These are phyloP conservation scores for Galeopsomyia nigrocyanea DNA, from an alignment of 2,888 invertebrate genomes.

Conservation along the genomic window DNA sequence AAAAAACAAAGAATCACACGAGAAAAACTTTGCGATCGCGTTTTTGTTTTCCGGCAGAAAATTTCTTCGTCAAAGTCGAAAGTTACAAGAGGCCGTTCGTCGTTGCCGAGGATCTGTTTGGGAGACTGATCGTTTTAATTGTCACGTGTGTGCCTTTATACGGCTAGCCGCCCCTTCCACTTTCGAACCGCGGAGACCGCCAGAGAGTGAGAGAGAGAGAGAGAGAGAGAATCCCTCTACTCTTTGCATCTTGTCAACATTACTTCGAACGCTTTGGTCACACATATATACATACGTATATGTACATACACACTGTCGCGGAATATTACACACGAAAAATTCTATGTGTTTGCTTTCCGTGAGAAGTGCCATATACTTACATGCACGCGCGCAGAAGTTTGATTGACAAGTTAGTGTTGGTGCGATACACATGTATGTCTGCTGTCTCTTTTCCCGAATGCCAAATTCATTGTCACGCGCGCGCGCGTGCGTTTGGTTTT, in stretches of 20 bases:
- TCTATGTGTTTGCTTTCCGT: neutral
- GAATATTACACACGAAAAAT: conserved; percentile 38
- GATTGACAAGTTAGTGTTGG: conserved; percentile 12
- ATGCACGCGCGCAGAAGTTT: neutral
- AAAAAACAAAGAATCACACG: too few relatives aligned
- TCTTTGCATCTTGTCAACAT: neutral
- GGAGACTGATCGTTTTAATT: conserved; percentile 66
- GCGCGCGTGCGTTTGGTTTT: too few relatives aligned
- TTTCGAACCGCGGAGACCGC: neutral
- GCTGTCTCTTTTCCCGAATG: conserved; percentile 12
- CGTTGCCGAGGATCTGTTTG: conserved; percentile 53
- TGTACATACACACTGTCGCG: neutral
- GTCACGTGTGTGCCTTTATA: conserved; percentile 65
- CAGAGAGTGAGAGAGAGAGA: too few relatives aligned
- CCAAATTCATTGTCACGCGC: too few relatives aligned
- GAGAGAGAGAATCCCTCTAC: too few relatives aligned
- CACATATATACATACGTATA: too few relatives aligned
- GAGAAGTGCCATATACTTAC: neutral
- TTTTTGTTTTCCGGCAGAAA: too few relatives aligned
- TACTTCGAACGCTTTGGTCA: neutral
- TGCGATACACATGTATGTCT: neutral
- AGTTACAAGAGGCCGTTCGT: too few relatives aligned
- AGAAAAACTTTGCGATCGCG: too few relatives aligned
- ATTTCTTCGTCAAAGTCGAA: too few relatives aligned
- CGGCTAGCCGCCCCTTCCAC: conserved; percentile 55